A percentile compares a stretch with the other conserved stretches of the same genome.
phyloP scores from a whole-genome alignment of 2,113 vertebrate genomes.

The Opisthocomus hoazin region DNA sequence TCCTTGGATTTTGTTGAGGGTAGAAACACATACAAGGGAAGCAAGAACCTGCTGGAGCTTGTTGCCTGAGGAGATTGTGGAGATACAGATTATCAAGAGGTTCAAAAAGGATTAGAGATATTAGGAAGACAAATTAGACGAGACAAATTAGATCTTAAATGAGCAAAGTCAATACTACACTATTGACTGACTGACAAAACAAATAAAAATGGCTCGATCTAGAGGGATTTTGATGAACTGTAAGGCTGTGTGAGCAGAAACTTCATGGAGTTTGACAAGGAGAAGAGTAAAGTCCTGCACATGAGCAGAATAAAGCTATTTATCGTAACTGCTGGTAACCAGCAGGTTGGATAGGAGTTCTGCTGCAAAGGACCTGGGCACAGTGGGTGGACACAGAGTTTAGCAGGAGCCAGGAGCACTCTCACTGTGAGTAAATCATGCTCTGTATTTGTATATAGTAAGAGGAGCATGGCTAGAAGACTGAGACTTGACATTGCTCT shows the following conservation, averaged over 20 bases:
- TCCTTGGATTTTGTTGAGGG: background rate
- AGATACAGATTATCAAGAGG: background rate
- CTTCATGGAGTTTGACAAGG: background rate
- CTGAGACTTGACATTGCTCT: background rate
- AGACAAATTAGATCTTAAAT: constrained; percentile 40
- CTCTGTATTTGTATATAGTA: background rate
- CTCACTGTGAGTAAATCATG: background rate
- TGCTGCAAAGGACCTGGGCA: background rate
- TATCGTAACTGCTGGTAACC: background rate
- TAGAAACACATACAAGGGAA: background rate
- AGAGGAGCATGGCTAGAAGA: background rate
- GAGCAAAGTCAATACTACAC: background rate
- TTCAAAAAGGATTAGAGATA: constrained; percentile 31
- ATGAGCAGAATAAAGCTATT: background rate
- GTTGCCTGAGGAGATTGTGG: background rate
- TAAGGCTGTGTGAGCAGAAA: background rate
- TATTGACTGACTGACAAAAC: constrained; percentile 23
- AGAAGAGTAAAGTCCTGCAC: background rate
- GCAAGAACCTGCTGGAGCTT: background rate
- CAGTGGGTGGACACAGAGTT: background rate
- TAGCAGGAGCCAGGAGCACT: background rate
- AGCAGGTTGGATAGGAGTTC: background rate
- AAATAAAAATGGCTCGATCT: background rate
- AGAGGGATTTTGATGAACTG: background rate
- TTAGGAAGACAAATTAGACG: constrained; percentile 11